Base-by-base conservation (phyloP, 2,888 invertebrate species). In the Phania funesta region DNA sequence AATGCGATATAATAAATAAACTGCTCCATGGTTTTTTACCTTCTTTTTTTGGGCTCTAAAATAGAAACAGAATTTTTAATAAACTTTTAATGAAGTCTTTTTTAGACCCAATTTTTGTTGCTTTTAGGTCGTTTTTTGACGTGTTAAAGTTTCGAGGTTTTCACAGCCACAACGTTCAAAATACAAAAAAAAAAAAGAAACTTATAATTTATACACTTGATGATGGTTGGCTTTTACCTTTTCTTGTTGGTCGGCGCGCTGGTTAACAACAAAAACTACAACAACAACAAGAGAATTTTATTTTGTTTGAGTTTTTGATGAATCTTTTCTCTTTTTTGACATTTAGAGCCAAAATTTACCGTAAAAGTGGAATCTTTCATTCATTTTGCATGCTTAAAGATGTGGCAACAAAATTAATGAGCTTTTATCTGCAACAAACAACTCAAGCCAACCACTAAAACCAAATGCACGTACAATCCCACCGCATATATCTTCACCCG, bases 391-490 rank as follows among this genome's bases (percentile, higher is more conserved):
- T 85, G 84, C 83, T 85, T 84, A 83, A 85, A 81, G 83, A 83
- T 82, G 80, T 84, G 84, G 84, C 84, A 85, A 84, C 84, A 84
- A 85, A 82, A 85, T 85, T 85, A 85, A 85, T 84, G 85, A 85
- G 85, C 84, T 84, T 83, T 85, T 84, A 84, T 83, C 83, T 78
- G 75, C 70, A 83, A 67, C 74, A 68, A 68, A 60, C 41, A 78
- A 62, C 68, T 38, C 56, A 46, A 56, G 68, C 54, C 68, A 73
- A 50, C 65, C 68, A 76, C 52, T 32, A 52, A 76, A 60, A 44
- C 48, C 48, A 48, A 29, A 52, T 46, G 26, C 35, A 67, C 29
- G 20, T 16, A 60, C 20, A 35, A 32, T 44, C 20, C 64, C 38
- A 64, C 29, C 56, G 29, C 46, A 65, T 48, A 52, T 65, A 71